phyloP scores from a whole-genome alignment of 2,888 invertebrate genomes.

The Tubulanus polymorphus region DNA sequence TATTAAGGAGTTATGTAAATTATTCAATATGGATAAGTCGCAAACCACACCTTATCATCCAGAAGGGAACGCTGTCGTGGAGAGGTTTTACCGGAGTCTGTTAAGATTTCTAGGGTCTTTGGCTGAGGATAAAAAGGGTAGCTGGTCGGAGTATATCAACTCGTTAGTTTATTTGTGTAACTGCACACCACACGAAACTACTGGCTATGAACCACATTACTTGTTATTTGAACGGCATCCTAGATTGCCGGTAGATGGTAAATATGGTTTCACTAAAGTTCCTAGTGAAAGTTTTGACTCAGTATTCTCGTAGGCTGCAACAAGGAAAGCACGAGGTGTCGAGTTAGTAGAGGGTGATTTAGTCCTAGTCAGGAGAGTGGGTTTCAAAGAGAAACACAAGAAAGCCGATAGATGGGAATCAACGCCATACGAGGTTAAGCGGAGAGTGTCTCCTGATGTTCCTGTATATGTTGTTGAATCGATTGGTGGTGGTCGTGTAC shows the following conservation, averaged over 20 bases:
- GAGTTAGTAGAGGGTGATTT: no score
- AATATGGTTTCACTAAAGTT: no score
- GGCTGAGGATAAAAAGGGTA: background rate
- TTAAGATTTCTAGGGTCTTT: background rate
- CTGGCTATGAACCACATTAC: slow-evolving; percentile 3
- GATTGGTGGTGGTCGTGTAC: no score
- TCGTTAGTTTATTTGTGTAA: background rate
- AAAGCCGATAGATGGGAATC: no score
- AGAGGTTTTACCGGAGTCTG: background rate
- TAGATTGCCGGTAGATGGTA: background rate
- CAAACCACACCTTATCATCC: slow-evolving; percentile 24
- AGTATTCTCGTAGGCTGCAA: no score
- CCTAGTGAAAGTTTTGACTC: no score
- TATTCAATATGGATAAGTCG: slow-evolving; percentile 18
- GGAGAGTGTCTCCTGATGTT: no score
- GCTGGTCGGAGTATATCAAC: background rate
- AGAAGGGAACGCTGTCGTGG: slow-evolving; percentile 7
- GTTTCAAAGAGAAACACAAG: no score
- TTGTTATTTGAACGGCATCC: slow-evolving; percentile 1
- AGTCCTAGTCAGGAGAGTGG: no score
- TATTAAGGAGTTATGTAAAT: slow-evolving; percentile 17
- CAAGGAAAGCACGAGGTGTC: no score
- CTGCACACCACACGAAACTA: background rate
- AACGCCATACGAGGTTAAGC: no score
- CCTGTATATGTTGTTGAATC: no score